These are phyloP conservation scores for Crossaster papposus DNA, from an alignment of 53 echinoderm and acorn worm species.

Conservation along the genomic window DNA sequence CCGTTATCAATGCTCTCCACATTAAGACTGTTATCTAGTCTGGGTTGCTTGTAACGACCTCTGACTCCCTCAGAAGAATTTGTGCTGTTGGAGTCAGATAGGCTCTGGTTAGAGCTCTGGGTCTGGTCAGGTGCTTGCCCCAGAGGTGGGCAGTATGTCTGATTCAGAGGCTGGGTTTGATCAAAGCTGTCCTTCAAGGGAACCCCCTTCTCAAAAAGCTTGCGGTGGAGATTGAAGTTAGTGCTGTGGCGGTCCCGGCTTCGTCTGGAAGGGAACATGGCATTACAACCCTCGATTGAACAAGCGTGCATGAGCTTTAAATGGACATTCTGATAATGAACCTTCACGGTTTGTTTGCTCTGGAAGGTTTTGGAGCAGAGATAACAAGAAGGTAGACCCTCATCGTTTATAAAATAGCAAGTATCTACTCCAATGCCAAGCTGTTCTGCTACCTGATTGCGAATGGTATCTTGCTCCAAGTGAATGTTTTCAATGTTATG, in stretches of 20 bases:
- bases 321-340: slow-evolving; percentile 71
- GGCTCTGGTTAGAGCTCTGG: slow-evolving; percentile 27
- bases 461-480: slow-evolving; percentile 38
- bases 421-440: slow-evolving; percentile 52
- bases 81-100: slow-evolving; percentile 25
- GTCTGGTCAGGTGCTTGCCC: slow-evolving; percentile 2
- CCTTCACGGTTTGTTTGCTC: slow-evolving; percentile 63
- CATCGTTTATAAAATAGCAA: slow-evolving; percentile 50
- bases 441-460: slow-evolving; percentile 48
- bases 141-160: background rate
- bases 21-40: background rate
- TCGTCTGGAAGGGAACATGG: slow-evolving; percentile 61
- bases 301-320: slow-evolving; percentile 69
- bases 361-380: slow-evolving; percentile 64
- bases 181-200: slow-evolving; percentile 46
- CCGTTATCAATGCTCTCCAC: slow-evolving; percentile 16
- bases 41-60: background rate
- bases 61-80: slow-evolving; percentile 31
- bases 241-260: slow-evolving; percentile 67
- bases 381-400: slow-evolving; percentile 62
- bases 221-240: slow-evolving; percentile 63
- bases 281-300: slow-evolving; percentile 61
- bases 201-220: slow-evolving; percentile 58
- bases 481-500: slow-evolving; percentile 23
- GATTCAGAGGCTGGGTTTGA: slow-evolving; percentile 20